These are phyloP conservation scores for Lepisosteus osseus DNA, from an alignment of 2,113 vertebrate genomes.

Conservation along the genomic window DNA sequence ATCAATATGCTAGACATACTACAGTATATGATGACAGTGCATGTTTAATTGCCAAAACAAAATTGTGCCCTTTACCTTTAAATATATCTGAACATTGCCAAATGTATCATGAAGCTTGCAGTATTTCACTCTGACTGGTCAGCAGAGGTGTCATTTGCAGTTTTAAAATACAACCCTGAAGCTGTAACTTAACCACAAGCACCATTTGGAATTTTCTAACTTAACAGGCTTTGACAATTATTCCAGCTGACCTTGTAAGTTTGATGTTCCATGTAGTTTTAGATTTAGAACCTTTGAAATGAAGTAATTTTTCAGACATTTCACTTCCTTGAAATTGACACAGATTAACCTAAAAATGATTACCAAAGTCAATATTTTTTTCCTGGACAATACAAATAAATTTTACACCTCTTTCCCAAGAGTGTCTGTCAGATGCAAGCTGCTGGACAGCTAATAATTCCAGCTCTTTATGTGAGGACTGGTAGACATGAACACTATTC, in stretches of 20 bases:
- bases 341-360: constrained; percentile 51
- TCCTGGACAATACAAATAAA: constrained; percentile 44
- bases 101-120: no score
- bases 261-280: constrained; percentile 38
- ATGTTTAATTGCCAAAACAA: no score
- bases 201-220: constrained; percentile 29
- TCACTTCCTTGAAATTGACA: constrained; percentile 24
- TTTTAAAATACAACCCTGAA: constrained; percentile 31
- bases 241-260: constrained; percentile 45
- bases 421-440: constrained; percentile 22
- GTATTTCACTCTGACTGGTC: neutral
- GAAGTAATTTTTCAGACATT: constrained; percentile 40
- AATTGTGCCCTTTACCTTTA: no score
- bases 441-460: constrained; percentile 28
- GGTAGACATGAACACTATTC: constrained; percentile 29
- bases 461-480: constrained; percentile 32
- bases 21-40: no score
- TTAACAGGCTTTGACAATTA: constrained; percentile 11
- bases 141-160: neutral
- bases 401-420: constrained; percentile 26
- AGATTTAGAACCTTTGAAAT: constrained; percentile 28
- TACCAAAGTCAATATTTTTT: constrained; percentile 53
- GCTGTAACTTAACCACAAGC: constrained; percentile 18
- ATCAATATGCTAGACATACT: no score
- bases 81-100: no score